Conservation (phyloP, 2,888 invertebrate genomes). For the Mimumesa dahlbomi region DNA sequence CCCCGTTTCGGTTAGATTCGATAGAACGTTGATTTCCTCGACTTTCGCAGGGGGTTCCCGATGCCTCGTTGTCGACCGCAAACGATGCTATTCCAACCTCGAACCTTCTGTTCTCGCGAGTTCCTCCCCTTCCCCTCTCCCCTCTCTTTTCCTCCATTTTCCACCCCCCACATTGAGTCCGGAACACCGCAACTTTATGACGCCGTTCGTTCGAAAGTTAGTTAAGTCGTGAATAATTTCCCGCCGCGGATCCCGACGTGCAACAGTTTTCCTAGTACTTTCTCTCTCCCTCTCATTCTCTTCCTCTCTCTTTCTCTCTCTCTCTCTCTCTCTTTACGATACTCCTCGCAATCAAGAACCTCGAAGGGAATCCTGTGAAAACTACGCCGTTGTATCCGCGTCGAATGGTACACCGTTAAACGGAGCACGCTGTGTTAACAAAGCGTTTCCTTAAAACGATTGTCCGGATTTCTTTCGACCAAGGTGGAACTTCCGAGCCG, state of each 20-base stretch:
- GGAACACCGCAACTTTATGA: conserved; percentile 3
- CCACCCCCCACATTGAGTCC: not conserved
- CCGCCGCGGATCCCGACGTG: not conserved
- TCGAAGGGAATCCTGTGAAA: not conserved
- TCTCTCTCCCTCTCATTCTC: conserved; percentile 1
- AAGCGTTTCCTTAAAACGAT: too few species aligned
- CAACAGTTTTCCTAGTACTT: not conserved
- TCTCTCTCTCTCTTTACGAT: not conserved
- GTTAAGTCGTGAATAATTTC: conserved; percentile 20
- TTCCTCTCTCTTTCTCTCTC: not conserved
- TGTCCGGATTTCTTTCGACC: too few species aligned
- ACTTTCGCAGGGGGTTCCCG: not conserved
- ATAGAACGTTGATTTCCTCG: not conserved
- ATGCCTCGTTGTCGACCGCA: not conserved
- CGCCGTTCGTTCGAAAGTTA: not conserved
- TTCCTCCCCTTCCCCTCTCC: not conserved
- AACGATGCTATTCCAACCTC: not conserved
- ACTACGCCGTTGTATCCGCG: too few species aligned
- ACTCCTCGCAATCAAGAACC: conserved; percentile 6
- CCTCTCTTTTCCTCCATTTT: not conserved
- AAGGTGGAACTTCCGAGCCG: too few species aligned
- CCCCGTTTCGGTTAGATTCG: not conserved
- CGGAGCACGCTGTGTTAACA: too few species aligned
- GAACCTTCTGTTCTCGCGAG: not conserved
- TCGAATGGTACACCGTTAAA: too few species aligned